Evolutionary conservation across 2,113 vertebrate genomes (phyloP).

Genomic region (Pseudopodoces humilis): DNA sequence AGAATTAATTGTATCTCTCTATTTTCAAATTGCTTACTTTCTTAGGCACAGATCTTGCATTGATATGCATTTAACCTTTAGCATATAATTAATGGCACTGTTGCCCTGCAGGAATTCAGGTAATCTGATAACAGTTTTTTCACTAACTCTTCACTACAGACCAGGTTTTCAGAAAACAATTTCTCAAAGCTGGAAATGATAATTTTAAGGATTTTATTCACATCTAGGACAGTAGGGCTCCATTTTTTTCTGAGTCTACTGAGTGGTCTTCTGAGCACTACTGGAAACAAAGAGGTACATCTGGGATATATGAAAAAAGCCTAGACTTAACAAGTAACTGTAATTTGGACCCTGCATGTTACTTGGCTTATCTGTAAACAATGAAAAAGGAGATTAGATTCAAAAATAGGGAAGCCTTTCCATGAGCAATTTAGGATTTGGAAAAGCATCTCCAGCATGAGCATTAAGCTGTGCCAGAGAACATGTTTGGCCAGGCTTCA

Average conservation of each 20-base stretch:
- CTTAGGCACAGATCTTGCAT: neutral
- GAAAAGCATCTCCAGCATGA: neutral
- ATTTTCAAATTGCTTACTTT: neutral
- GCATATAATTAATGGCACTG: neutral
- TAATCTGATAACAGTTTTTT: neutral
- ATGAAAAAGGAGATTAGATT: neutral
- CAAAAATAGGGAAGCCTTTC: neutral
- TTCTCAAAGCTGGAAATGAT: neutral
- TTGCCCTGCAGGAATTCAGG: neutral
- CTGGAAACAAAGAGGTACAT: neutral
- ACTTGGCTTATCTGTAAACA: neutral
- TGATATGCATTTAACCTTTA: neutral
- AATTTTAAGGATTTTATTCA: neutral
- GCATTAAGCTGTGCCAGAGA: neutral
- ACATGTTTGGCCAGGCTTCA: neutral
- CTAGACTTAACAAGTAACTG: neutral
- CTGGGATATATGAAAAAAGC: neutral
- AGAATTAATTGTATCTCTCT: neutral
- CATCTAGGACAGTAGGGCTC: neutral
- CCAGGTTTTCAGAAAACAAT: neutral
- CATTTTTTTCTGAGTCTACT: neutral
- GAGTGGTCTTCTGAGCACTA: neutral
- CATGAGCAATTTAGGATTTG: neutral
- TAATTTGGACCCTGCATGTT: neutral
- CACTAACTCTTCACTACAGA: neutral